phyloP scores from a whole-genome alignment of 2,113 vertebrate genomes.

The Amazona guildingii region DNA sequence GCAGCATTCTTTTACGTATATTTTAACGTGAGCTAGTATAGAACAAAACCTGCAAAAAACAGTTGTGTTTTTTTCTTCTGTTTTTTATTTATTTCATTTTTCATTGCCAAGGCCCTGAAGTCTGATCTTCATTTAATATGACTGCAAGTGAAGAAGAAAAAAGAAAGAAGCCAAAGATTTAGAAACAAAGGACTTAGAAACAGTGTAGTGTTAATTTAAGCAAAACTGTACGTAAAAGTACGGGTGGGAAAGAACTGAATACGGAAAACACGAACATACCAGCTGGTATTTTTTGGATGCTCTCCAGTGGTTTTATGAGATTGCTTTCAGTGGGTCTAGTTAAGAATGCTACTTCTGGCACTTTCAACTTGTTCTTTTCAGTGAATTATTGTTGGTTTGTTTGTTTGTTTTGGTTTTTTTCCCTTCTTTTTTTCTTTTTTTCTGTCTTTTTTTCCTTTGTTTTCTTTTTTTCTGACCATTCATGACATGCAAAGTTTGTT shows the following conservation, averaged over 20 bases:
- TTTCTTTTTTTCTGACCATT: not conserved
- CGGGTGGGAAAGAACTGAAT: not conserved
- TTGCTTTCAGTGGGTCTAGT: not conserved
- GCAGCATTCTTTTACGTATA: not conserved
- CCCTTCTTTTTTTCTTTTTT: not conserved
- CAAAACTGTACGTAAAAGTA: not conserved
- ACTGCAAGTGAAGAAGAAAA: not conserved
- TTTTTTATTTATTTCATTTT: not conserved
- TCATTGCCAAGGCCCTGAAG: not conserved
- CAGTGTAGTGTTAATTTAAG: not conserved
- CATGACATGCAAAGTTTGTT: not conserved
- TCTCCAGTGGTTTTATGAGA: not conserved
- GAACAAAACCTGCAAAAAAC: not conserved
- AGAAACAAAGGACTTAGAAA: not conserved
- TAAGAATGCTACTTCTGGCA: not conserved
- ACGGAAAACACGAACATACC: rapidly evolving
- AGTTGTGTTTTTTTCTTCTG: not conserved
- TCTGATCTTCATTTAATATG: not conserved
- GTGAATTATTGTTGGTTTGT: not conserved
- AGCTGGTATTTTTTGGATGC: not conserved
- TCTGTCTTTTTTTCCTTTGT: not conserved
- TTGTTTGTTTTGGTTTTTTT: not conserved
- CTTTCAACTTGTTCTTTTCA: not conserved
- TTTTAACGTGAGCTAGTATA: not conserved
- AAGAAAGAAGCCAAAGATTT: not conserved